These are phyloP conservation scores for Euura lappo DNA, from an alignment of 1,140 invertebrate species.

Conservation along the genomic window DNA sequence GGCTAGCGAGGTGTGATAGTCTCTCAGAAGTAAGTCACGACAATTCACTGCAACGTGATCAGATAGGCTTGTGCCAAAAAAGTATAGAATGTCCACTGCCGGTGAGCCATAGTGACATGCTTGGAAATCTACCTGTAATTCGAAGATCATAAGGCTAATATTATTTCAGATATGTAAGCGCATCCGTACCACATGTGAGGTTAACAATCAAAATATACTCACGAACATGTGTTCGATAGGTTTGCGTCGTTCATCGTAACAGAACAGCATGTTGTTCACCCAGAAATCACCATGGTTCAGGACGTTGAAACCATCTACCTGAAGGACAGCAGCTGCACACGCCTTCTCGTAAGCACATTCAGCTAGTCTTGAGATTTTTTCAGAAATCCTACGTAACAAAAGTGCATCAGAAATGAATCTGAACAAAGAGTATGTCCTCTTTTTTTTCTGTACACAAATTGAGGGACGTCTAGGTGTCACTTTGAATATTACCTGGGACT, in stretches of 20 bases:
- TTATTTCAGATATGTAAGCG: too few species aligned
- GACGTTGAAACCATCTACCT: conserved; percentile 62
- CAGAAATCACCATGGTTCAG: conserved; percentile 72
- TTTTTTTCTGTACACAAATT: too few species aligned
- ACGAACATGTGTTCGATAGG: conserved; percentile 64
- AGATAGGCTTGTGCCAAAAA: conserved; percentile 55
- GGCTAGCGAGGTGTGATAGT: conserved; percentile 48
- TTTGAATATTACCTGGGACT: conserved; percentile 26
- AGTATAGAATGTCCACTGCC: conserved; percentile 62
- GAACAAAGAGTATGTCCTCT: too few species aligned
- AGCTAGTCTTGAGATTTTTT: conserved; percentile 52
- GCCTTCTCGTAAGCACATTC: conserved; percentile 41
- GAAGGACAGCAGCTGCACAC: conserved; percentile 30
- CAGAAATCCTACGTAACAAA: conserved; percentile 18
- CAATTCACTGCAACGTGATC: conserved; percentile 39
- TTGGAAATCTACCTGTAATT: conserved; percentile 63
- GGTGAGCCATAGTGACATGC: conserved; percentile 54
- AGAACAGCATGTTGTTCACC: conserved; percentile 72
- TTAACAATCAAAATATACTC: conserved; percentile 33
- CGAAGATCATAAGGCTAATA: conserved; percentile 17
- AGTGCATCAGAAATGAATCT: too few species aligned
- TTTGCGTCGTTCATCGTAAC: conserved; percentile 57
- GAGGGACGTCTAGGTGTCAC: too few species aligned
- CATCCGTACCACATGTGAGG: too few species aligned
- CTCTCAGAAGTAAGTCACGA: conserved; percentile 48